A percentile compares a stretch with the other conserved stretches of the same genome.
These are phyloP conservation scores for Drosophila miranda DNA, from an alignment of 1,140 invertebrate genomes.

Conservation along the genomic window DNA sequence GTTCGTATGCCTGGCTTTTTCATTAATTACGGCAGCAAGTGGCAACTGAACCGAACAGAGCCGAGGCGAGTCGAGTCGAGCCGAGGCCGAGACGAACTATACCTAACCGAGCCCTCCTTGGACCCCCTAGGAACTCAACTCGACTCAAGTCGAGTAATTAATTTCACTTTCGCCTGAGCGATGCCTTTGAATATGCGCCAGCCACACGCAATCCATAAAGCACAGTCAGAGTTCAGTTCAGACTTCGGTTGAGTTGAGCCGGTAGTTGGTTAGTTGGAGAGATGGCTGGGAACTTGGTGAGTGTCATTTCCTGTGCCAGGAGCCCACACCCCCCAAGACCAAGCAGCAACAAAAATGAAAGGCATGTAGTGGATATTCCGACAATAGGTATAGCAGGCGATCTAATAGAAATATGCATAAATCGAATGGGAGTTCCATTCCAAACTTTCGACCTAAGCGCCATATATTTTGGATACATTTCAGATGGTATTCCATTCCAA, in stretches of 20 bases:
- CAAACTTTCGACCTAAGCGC: too few relatives aligned
- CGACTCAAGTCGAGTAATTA: constrained; percentile 63
- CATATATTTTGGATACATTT: too few relatives aligned
- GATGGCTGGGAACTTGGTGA: neutral
- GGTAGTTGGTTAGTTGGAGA: too few relatives aligned
- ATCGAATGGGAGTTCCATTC: too few relatives aligned
- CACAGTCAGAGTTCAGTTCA: neutral
- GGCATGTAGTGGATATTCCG: too few relatives aligned
- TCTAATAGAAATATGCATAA: too few relatives aligned
- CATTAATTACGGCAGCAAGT: constrained; percentile 69
- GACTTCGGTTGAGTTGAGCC: too few relatives aligned
- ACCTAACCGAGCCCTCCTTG: constrained; percentile 7
- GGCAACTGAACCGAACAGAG: constrained; percentile 12
- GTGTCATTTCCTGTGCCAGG: constrained; percentile 17
- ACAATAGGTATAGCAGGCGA: too few relatives aligned
- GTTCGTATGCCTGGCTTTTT: constrained; percentile 34
- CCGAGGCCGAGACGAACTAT: neutral
- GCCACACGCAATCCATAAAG: constrained; percentile 61
- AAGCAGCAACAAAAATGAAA: too few relatives aligned
- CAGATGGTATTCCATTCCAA: too few relatives aligned
- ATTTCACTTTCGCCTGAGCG: constrained; percentile 77
- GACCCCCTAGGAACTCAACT: neutral
- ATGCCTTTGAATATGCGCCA: constrained; percentile 72
- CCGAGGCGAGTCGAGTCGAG: neutral
- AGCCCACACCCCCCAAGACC: too few relatives aligned